Conservation (phyloP, 2,888 invertebrate genomes). For the Agonopterix subpropinquella region DNA sequence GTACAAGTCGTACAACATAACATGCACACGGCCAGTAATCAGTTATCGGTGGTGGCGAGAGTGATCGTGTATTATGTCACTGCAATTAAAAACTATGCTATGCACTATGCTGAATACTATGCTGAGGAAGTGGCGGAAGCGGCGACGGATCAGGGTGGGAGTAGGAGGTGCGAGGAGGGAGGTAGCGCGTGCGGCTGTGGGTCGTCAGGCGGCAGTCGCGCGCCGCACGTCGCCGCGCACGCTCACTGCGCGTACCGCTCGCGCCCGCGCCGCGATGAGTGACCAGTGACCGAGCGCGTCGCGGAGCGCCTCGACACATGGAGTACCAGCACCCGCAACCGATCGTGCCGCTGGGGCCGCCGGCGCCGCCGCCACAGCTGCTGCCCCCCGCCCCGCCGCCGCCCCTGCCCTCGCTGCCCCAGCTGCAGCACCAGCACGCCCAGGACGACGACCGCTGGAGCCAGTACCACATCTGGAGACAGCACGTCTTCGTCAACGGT, state of each 20-base stretch:
- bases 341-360: conserved; percentile 76
- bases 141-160: conserved; percentile 40
- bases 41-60: conserved; percentile 49
- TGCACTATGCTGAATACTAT: conserved; percentile 14
- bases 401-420: conserved; percentile 79
- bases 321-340: conserved; percentile 67
- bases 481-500: conserved; percentile 88
- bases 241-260: conserved; percentile 22
- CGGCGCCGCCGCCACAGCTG: conserved; percentile 79
- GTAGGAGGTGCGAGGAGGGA: conserved; percentile 40
- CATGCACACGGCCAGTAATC: conserved; percentile 37
- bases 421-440: conserved; percentile 77
- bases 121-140: conserved; percentile 24
- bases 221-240: conserved; percentile 31
- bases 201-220: conserved; percentile 23
- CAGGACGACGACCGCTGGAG: conserved; percentile 81
- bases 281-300: conserved; percentile 50
- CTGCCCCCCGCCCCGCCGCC: conserved; percentile 75
- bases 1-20: conserved; percentile 30
- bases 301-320: conserved; percentile 50
- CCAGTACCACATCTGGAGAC: conserved; percentile 87
- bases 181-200: conserved; percentile 30
- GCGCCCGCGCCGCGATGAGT: conserved; percentile 60
- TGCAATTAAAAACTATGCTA: conserved; percentile 45
- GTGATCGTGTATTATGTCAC: conserved; percentile 55